These are phyloP conservation scores for Gnathonemus echidnorhynchus DNA, from an alignment of 2,113 vertebrate species.

Conservation along the genomic window DNA sequence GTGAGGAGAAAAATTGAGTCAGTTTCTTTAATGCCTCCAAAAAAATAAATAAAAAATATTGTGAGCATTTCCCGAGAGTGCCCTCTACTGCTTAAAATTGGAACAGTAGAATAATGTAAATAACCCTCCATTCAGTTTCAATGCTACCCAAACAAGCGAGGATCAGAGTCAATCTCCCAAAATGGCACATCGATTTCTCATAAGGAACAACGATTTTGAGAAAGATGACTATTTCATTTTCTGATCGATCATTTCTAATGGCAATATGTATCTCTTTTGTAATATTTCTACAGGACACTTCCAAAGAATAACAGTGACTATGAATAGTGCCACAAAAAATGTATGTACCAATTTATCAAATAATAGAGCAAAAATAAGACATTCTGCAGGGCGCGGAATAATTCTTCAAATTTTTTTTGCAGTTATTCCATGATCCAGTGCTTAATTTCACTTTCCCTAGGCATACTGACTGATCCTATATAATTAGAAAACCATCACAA, in stretches of 20 bases:
- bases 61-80: slow-evolving; percentile 10
- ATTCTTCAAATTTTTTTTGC: background rate
- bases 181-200: background rate
- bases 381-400: background rate
- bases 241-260: background rate
- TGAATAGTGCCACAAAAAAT: background rate
- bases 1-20: background rate
- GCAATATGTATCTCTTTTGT: background rate
- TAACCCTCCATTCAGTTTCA: background rate
- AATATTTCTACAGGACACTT: background rate
- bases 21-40: background rate
- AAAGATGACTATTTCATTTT: background rate
- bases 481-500: background rate
- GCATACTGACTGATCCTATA: background rate
- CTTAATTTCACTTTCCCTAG: background rate
- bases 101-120: background rate
- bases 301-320: background rate
- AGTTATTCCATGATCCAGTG: background rate
- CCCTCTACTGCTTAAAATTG: slow-evolving; percentile 13
- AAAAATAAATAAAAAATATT: background rate
- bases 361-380: background rate
- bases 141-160: background rate
- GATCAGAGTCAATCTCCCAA: background rate
- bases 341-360: background rate
- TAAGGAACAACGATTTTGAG: background rate